phyloP scores from a whole-genome alignment of 2,797 vertebrate genomes.

The Cirrhinus molitorella region DNA sequence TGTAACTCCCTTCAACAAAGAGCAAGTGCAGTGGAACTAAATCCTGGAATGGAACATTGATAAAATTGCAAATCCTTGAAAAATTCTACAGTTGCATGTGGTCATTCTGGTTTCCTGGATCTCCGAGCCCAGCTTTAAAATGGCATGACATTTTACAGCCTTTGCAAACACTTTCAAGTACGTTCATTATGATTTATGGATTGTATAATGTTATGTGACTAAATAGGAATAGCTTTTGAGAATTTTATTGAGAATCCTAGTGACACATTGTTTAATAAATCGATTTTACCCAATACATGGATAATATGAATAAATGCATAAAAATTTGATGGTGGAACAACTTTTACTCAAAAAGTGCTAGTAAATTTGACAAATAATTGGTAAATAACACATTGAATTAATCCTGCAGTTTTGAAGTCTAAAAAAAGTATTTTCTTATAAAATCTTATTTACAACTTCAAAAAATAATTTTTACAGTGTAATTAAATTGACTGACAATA shows the following conservation, averaged over 20 bases:
- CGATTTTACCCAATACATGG: neutral
- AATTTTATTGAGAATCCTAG: neutral
- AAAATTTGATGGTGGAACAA: too few relatives aligned
- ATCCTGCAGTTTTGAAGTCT: neutral
- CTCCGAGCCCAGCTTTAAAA: neutral
- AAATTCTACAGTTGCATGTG: neutral
- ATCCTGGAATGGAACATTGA: neutral
- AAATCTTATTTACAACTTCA: neutral
- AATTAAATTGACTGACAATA: neutral
- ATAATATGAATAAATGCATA: too few relatives aligned
- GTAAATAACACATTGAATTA: neutral
- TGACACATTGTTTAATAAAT: neutral
- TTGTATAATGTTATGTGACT: neutral
- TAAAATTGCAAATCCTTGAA: slow-evolving; percentile 6
- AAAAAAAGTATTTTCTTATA: too few relatives aligned
- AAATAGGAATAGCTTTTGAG: neutral
- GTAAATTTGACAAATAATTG: too few relatives aligned
- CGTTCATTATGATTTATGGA: neutral
- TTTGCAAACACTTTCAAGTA: neutral
- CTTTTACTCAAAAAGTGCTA: too few relatives aligned
- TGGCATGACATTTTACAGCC: neutral
- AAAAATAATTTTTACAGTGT: neutral
- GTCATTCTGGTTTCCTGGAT: neutral
- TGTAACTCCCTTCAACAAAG: slow-evolving; percentile 15
- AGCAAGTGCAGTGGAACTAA: neutral